Percentiles rank a stretch among this genome's conserved stretches.
phyloP scores from a whole-genome alignment of 92 coral and sea anemone species.

The Actinernus sp. region DNA sequence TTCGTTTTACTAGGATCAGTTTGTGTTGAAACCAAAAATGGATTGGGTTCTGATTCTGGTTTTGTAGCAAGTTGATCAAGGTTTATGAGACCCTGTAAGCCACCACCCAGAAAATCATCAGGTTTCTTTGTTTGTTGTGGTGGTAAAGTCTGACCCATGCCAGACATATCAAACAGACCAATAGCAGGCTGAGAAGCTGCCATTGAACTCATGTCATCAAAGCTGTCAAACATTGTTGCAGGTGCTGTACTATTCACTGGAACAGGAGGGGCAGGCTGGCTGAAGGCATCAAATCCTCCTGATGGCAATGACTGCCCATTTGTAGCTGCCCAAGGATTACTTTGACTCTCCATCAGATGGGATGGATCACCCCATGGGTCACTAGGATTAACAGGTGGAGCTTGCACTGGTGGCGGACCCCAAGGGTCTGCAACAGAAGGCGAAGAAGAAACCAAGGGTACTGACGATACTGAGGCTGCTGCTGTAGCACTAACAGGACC shows the following conservation, averaged over 20 bases:
- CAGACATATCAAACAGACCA: conserved; percentile 46
- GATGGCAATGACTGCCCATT: conserved; percentile 34
- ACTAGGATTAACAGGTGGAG: conserved; percentile 42
- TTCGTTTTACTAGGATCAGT: conserved; percentile 72
- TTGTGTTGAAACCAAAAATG: conserved; percentile 76
- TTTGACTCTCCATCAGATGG: conserved; percentile 35
- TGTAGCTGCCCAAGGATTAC: conserved; percentile 82
- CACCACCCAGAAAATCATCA: conserved; percentile 65
- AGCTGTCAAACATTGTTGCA: conserved; percentile 13
- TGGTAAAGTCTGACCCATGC: conserved; percentile 28
- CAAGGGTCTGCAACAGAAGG: conserved; percentile 52
- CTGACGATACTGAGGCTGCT: conserved; percentile 32
- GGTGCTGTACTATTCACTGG: conserved; percentile 24
- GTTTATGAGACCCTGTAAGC: conserved; percentile 78
- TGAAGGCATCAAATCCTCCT: conserved; percentile 47
- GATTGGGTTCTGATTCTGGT: conserved; percentile 80
- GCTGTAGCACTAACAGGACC: conserved; percentile 38
- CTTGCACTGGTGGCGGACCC: conserved; percentile 65
- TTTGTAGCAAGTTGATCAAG: conserved; percentile 80
- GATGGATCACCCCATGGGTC: conserved; percentile 90
- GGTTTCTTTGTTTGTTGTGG: conserved; percentile 43
- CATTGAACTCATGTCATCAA: conserved; percentile 4
- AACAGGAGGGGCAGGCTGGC: conserved; percentile 50
- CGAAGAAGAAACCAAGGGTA: conserved; percentile 40
- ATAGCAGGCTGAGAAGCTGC: conserved; percentile 10